Evolutionary conservation across 2,888 invertebrate genomes (phyloP), one percentile per base, ranked within the genome.

Genomic region (Mythimna vitellina): DNA sequence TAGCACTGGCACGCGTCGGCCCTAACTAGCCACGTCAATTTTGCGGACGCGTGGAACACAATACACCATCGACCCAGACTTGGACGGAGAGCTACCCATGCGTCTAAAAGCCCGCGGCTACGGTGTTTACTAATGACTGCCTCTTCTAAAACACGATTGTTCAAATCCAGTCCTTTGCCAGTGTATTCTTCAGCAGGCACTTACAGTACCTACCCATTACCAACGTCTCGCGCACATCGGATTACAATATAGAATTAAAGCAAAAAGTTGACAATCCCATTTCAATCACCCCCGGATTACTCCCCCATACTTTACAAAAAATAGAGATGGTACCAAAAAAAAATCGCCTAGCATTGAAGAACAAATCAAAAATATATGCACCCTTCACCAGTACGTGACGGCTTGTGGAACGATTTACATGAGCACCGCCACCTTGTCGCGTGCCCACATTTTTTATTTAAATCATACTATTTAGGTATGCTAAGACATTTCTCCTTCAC

Each of bases 281-380:
- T 85, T 85, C 80, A 84, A 85, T 86, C 82, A 84, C 73, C 62
- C 65, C 58, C 54, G 60, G 78, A 73, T 88, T 84, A 86, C 84
- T 73, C 81, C 78, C 79, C 78, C 78, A 78, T 77, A 80, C 86
- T 88, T 88, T 88, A 89, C 88, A 88, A 88, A 89, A 88, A 89
- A 91, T 56, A 90, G 29, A 32, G 91, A 91, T 92, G 89, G 78
- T 91, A 90, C 86, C 88, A 90, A 93, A 46, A 93, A 93, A 94
- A 93, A 29, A 29, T 93, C 92, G 94, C 93, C 92, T 92, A 90
- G 90, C 90, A 91, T 92, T 93, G 93, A 93, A 95, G 93, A 93
- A 95, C 94, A 95, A 96, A 95, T 95, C 95, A 96, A 95, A 96
- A 96, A 96, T 95, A 95, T 96, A 96, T 96, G 95, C 96, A 96